Percentiles rank a stretch among this genome's conserved stretches.
phyloP scores from a whole-genome alignment of 2,888 invertebrate species.

The Meloe dianella region DNA sequence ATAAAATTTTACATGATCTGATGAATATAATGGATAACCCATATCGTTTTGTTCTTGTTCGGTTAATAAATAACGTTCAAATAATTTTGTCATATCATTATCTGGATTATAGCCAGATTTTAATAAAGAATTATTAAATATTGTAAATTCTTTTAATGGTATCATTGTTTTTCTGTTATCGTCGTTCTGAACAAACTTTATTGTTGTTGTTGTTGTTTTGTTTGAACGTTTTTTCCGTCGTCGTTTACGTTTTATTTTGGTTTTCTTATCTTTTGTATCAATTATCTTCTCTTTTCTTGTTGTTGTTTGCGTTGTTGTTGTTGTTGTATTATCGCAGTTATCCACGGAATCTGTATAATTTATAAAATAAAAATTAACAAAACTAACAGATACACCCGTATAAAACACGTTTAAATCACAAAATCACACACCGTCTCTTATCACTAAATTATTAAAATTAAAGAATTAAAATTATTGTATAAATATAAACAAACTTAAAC shows the following conservation, averaged over 20 bases:
- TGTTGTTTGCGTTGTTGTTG: background rate
- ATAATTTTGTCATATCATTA: conserved; percentile 18
- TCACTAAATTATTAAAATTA: background rate
- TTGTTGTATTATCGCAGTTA: background rate
- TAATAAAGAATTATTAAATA: background rate
- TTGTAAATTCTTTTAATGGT: background rate
- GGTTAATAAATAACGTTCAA: background rate
- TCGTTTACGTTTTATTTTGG: background rate
- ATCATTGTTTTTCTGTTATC: background rate
- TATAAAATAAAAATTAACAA: background rate
- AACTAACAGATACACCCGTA: conserved; percentile 7
- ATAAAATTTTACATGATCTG: conserved; percentile 4
- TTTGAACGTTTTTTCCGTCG: background rate
- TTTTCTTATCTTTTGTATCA: background rate
- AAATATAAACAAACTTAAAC: background rate
- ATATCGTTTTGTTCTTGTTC: background rate
- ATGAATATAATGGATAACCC: background rate
- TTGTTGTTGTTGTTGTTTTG: background rate
- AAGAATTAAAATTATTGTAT: no score
- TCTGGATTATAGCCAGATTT: background rate
- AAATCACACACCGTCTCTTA: conserved; percentile 4
- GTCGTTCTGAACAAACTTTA: background rate
- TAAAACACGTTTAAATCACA: no score
- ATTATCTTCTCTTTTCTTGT: background rate
- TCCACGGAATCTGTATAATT: conserved; percentile 6